phyloP scores from a whole-genome alignment of 2,113 vertebrate species.

The Thamnaconus septentrionalis region DNA sequence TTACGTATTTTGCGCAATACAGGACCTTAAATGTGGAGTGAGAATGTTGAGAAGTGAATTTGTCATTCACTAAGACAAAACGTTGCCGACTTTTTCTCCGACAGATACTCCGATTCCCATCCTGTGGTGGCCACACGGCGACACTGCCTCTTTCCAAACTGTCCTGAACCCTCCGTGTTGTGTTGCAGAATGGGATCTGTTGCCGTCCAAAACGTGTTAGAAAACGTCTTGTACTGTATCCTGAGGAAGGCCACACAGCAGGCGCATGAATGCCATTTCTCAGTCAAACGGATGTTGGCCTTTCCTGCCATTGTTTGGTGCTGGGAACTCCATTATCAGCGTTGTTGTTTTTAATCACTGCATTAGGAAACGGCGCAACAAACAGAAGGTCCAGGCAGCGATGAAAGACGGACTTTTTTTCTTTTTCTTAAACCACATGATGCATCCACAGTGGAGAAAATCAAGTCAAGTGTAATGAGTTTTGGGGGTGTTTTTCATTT shows the following conservation, averaged over 20 bases:
- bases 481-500: no score
- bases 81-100: no score
- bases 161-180: background rate
- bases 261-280: slow-evolving; percentile 69
- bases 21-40: no score
- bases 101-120: no score
- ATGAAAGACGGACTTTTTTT: slow-evolving; percentile 61
- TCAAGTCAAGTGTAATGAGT: no score
- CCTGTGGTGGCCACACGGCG: no score
- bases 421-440: no score
- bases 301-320: slow-evolving; percentile 77
- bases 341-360: slow-evolving; percentile 73
- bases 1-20: no score
- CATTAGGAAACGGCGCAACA: slow-evolving; percentile 68
- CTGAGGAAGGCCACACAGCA: slow-evolving; percentile 69
- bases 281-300: slow-evolving; percentile 68
- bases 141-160: no score
- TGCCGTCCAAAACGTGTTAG: slow-evolving; percentile 56
- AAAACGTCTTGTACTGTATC: slow-evolving; percentile 55
- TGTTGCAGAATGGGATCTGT: slow-evolving; percentile 20
- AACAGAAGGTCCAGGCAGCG: slow-evolving; percentile 57
- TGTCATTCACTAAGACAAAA: background rate
- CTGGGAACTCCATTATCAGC: slow-evolving; percentile 69
- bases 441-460: background rate
- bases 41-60: background rate